These are phyloP conservation scores for Drosophila bipectinata DNA, from an alignment of 1,140 invertebrate genomes.

Conservation along the genomic window DNA sequence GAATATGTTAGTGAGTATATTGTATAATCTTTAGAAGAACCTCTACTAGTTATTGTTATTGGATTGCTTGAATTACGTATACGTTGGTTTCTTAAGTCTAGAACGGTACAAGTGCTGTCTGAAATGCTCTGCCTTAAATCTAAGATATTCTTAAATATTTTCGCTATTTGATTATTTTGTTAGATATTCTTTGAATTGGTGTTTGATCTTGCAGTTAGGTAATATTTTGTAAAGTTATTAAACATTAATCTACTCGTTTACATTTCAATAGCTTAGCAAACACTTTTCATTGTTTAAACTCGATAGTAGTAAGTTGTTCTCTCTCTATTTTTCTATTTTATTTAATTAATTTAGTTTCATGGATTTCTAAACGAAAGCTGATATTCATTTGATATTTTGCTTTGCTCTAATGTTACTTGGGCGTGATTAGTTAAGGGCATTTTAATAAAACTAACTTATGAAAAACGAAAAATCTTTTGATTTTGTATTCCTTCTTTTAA, in stretches of 20 bases:
- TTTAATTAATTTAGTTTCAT: conserved; percentile 32
- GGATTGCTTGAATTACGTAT: conserved; percentile 47
- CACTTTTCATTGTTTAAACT: conserved; percentile 50
- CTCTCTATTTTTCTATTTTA: conserved; percentile 15
- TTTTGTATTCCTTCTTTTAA: conserved; percentile 1
- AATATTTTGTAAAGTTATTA: conserved; percentile 3
- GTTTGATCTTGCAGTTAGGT: conserved; percentile 55
- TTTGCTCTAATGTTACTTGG: conserved; percentile 52
- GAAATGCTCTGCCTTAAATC: conserved; percentile 77
- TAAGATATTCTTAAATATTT: conserved; percentile 26
- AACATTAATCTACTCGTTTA: conserved; percentile 9
- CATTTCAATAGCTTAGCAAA: conserved; percentile 62
- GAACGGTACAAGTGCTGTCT: conserved; percentile 69
- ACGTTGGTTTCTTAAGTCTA: conserved; percentile 41
- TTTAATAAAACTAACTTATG: conserved; percentile 41
- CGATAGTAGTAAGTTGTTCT: conserved; percentile 11
- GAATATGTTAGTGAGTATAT: background rate
- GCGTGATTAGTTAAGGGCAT: conserved; percentile 66
- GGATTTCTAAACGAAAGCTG: conserved; percentile 50
- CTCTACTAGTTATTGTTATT: conserved; percentile 28
- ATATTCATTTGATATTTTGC: conserved; percentile 15
- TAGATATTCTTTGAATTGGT: conserved; percentile 42
- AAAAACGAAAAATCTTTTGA: conserved; percentile 36
- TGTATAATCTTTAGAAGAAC: background rate
- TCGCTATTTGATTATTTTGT: background rate